Evolutionary conservation across 2,113 vertebrate species (phyloP).

Genomic region (Glareola pratincola): DNA sequence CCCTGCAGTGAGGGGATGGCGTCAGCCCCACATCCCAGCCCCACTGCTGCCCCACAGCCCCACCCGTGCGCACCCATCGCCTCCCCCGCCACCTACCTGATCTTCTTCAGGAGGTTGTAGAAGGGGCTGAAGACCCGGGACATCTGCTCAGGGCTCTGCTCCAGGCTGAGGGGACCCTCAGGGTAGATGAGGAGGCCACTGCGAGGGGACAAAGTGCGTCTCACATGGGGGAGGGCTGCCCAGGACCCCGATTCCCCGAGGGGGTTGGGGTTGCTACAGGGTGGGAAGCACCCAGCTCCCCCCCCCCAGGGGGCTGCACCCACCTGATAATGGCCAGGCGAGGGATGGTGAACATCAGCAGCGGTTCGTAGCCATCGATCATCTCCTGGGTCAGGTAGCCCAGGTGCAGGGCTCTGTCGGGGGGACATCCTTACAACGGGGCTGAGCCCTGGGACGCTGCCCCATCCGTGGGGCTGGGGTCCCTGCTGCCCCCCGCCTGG

Average conservation of each 20-base stretch:
- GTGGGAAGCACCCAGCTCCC: neutral
- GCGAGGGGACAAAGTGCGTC: neutral
- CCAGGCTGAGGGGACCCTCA: conserved; percentile 72
- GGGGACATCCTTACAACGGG: neutral
- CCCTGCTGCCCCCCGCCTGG: neutral
- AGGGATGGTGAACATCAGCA: conserved; percentile 80
- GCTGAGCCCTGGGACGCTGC: neutral
- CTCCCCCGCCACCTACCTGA: conserved; percentile 34
- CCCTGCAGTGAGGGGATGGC: neutral
- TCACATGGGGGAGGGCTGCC: rapidly evolving
- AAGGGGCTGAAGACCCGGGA: conserved; percentile 76
- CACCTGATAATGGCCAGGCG: conserved; percentile 78
- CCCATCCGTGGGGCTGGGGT: neutral
- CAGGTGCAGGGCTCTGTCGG: conserved; percentile 66
- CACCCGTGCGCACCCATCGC: rapidly evolving
- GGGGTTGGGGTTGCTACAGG: neutral
- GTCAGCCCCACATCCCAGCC: neutral
- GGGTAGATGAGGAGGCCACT: conserved; percentile 79
- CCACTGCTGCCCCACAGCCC: neutral
- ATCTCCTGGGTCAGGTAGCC: conserved; percentile 78
- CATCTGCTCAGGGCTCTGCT: conserved; percentile 69
- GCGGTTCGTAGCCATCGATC: conserved; percentile 75
- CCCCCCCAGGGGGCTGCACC: neutral
- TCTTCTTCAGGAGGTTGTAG: conserved; percentile 70
- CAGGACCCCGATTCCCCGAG: neutral